Evolutionary conservation across 2,113 vertebrate species (phyloP).

Genomic region (Megaceryle torquata): DNA sequence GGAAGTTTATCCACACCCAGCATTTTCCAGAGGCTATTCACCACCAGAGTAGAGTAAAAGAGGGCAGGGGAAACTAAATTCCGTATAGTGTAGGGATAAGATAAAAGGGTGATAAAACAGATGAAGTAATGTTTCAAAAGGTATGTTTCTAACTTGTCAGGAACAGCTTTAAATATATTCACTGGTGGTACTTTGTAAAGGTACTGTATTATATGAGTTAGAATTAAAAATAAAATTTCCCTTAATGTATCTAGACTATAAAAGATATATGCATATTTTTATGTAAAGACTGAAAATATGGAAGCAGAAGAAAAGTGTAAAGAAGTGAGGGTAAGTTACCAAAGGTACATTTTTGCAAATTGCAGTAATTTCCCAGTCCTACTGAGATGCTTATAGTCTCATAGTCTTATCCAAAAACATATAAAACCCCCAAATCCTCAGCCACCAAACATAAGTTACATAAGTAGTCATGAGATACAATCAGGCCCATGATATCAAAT

Average conservation of each 20-base stretch:
- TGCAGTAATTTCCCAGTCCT: not conserved
- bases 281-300: not conserved
- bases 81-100: constrained; percentile 37
- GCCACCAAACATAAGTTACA: not conserved
- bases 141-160: not conserved
- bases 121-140: constrained; percentile 57
- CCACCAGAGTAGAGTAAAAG: not conserved
- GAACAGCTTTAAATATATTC: not conserved
- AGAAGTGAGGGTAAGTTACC: not conserved
- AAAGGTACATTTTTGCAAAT: not conserved
- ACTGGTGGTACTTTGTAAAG: not conserved
- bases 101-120: constrained; percentile 39
- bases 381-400: not conserved
- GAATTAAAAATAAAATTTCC: not conserved
- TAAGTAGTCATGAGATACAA: not conserved
- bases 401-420: not conserved
- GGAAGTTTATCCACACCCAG: constrained; percentile 64
- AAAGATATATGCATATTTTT: not conserved
- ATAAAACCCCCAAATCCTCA: fast-evolving
- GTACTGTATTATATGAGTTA: not conserved
- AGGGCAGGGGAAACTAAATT: constrained; percentile 19
- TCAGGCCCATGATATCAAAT: not conserved
- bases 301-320: not conserved
- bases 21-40: constrained; percentile 49
- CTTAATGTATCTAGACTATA: not conserved